Base-by-base conservation (phyloP, 1,140 invertebrate genomes). In the Zaprionus lachaisei region DNA sequence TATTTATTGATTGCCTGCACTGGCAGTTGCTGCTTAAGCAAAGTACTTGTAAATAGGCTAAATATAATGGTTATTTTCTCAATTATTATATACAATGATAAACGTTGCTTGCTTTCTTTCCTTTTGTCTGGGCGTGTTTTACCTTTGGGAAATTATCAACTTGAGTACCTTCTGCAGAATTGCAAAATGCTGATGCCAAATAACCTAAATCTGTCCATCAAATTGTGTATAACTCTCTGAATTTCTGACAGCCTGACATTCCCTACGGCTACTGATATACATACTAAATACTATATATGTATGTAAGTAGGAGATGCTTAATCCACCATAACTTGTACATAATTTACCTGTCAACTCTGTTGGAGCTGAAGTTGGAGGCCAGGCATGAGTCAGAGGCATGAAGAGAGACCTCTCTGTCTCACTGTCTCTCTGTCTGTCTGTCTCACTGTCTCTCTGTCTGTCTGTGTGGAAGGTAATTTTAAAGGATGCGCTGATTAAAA, bases 401-500 rank as follows among this genome's bases (percentile, higher is more conserved):
- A n/a, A 37, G 47, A 47, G 41, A 47, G 41, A 47, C 41, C 7
- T 51, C 72, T 56, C 34, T 37, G 31, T 2, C 20, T 34, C 55
- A 15, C 56, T 37, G 51, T 67, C 79, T 67, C 54, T 66, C 20
- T 55, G 11, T 28, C 6, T 24, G 15, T 9, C 7, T 9, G 20
- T 20, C 4, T 20, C 20, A 20, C 22, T 63, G 20, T 31, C 22
- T 63, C n/a, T 31, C 20, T 65, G 26, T 24, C 9, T 57, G 11
- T 6, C 24, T 41, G 60, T 12, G 51, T 65, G 61, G 61, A 65
- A 41, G 34, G 47, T 56, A 47, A 63, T 47, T 49, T 68, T 70
- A 31, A 76, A 85, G 83, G 79, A 78, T 74, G 68, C 56, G 64
- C 67, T 89, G 83, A 87, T 89, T 87, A 83, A 83, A 83, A 86